Base-by-base conservation (phyloP, 2,113 vertebrate genomes). In the Scytalopus superciliaris region DNA sequence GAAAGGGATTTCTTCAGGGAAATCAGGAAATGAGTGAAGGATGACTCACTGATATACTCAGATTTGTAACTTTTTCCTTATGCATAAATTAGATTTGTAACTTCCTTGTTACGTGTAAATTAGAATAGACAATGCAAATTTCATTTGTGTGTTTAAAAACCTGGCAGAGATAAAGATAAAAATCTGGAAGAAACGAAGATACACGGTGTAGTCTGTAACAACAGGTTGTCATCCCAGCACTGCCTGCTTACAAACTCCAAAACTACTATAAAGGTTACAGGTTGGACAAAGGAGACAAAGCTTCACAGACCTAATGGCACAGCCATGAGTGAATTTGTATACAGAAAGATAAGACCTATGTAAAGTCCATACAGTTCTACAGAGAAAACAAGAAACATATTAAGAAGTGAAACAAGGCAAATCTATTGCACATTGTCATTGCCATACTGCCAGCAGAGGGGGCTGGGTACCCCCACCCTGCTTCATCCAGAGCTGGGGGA, bases 1-100 rank as follows among this genome's bases (percentile, higher is more conserved):
- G 81, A 85, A 75, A 74, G 33, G 15, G 89, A 94, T 75, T 93
- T 96, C 85, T 92, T 90, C 8, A 6, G 79, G 64, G 86, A 86
- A 91, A 94, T 80, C 59, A 72, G 40, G 39, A 93, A 90, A 33
- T 16, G 39, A 92, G 45, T 72, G 30, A 63, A 83, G 11, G 22
- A 92, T 90, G 60, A 90, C 70, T 87, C 90, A 80, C 35, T 24
- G 42, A 78, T 79, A 22, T 84, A 72, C 25, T 83, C 44, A 35
- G 45, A 57, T 85, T 62, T 83, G 9, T 66, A 79, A 56, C 52
- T 64, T 81, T 33, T 16, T 92, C 69, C 35, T 74, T 23, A 63
- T 4, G 25, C 39, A 55, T 72, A 68, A 82, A 77, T 52, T 27
- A 22, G 42, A 50, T 57, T 45, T 75, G 30, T 30, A 66, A 44